Base-by-base conservation (phyloP, 2,888 invertebrate species). In the Eueremaeus valkanovi region DNA sequence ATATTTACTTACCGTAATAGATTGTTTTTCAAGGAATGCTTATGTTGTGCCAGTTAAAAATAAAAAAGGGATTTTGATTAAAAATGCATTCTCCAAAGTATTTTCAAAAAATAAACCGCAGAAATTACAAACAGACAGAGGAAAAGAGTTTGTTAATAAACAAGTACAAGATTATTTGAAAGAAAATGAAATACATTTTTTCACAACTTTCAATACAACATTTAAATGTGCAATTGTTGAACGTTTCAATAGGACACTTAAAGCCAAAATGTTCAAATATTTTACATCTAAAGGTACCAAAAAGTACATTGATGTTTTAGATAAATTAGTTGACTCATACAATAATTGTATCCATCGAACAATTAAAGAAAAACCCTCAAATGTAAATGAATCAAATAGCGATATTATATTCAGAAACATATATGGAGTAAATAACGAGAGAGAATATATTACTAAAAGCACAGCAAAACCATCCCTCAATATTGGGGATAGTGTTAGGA, bases 241-340 rank as follows among this genome's bases (percentile, higher is more conserved):
- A 77, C 73, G 82, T 5, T 81, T 80, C 16, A 80, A 81, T 77
- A 68, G 81, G 68, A 82, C 80, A 16, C 51, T 82, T 16, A 82
- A 81, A 77, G 77, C 79, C 55, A 78, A 77, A 75, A 79, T 81
- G 76, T 81, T 63, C 33, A 63, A 33, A 36, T 63, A 81, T 74
- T 81, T 82, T 70, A 80, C 80, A 0, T 74, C 75, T 18, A 75
- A 78, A 13, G 63, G 63, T 11, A 31, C 33, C 6, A 31, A 21
- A 18, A 63, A 55, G 27, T 55, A 11, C 0, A 6, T 27, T 55
- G 27, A 55, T 27, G 27, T 55, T 27, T 24, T 55, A 9, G 6
- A 55, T 8, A 16, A 55, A 6, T 27, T 55, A 55, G 8, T 55
- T 5, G 1, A 24, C 8, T 3, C 27, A 11, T 55, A 55, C 13